These are phyloP conservation scores for Hydrotaea cyrtoneurina DNA, from an alignment of 2,888 invertebrate genomes.

Conservation along the genomic window DNA sequence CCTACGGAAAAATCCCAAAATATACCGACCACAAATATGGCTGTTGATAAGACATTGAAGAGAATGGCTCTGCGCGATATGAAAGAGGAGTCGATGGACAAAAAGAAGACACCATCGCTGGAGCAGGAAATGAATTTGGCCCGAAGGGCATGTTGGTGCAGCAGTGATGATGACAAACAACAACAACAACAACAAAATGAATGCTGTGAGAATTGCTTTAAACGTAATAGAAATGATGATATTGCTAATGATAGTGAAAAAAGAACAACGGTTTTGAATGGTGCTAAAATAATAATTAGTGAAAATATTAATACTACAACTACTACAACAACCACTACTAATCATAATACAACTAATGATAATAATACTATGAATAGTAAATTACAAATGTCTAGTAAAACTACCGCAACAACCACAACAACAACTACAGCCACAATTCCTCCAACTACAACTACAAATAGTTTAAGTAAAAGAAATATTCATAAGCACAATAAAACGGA, in stretches of 20 bases:
- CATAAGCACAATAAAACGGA: conserved; percentile 49
- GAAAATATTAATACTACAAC: conserved; percentile 65
- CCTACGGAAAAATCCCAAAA: conserved; percentile 37
- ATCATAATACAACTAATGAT: conserved; percentile 40
- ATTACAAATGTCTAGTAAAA: conserved; percentile 53
- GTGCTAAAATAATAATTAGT: conserved; percentile 72
- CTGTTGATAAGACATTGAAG: conserved; percentile 54
- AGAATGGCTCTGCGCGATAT: conserved; percentile 43
- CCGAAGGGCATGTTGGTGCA: conserved; percentile 85
- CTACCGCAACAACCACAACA: conserved; percentile 41
- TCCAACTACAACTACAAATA: conserved; percentile 55
- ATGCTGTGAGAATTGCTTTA: conserved; percentile 67
- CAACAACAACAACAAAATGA: conserved; percentile 8
- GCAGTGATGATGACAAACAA: conserved; percentile 53
- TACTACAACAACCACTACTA: conserved; percentile 28
- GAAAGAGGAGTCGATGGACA: conserved; percentile 71
- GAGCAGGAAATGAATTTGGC: conserved; percentile 87
- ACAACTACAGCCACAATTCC: conserved; percentile 7
- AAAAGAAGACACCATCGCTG: conserved; percentile 80
- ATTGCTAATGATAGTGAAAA: conserved; percentile 61
- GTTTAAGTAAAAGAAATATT: conserved; percentile 61
- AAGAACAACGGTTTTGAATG: conserved; percentile 71
- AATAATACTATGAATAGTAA: conserved; percentile 54
- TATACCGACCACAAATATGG: conserved; percentile 46
- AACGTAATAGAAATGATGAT: conserved; percentile 43